phyloP scores from a whole-genome alignment of 2,888 invertebrate species.

The Hyles lineata region DNA sequence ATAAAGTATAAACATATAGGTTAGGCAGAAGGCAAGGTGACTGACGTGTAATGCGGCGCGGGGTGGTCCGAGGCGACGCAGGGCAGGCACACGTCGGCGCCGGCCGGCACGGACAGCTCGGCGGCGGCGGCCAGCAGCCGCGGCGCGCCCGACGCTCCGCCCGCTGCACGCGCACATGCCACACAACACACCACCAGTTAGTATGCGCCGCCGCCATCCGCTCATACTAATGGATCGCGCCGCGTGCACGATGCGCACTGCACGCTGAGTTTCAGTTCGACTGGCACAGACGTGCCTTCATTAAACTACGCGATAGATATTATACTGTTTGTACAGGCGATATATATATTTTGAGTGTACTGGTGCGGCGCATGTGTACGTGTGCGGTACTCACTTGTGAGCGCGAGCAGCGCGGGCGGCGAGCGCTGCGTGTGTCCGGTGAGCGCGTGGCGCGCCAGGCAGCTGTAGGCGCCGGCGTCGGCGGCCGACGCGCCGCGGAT shows the following conservation, averaged over 20 bases:
- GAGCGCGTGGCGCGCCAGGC: slow-evolving; percentile 87
- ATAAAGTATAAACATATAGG: neutral
- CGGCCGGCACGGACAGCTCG: slow-evolving; percentile 81
- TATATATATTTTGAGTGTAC: neutral
- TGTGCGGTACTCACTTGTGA: slow-evolving; percentile 76
- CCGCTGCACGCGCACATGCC: slow-evolving; percentile 44
- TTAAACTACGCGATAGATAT: too few relatives aligned
- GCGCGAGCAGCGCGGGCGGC: slow-evolving; percentile 84
- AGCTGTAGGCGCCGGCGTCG: slow-evolving; percentile 87
- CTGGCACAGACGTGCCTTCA: too few relatives aligned
- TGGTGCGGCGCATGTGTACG: neutral
- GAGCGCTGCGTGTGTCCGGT: slow-evolving; percentile 88
- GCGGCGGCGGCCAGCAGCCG: slow-evolving; percentile 82
- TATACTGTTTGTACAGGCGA: too few relatives aligned
- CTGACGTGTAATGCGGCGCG: slow-evolving; percentile 86
- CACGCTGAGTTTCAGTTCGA: too few relatives aligned
- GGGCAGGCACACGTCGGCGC: slow-evolving; percentile 86
- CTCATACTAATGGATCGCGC: neutral
- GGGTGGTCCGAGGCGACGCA: slow-evolving; percentile 88
- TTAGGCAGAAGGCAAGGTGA: neutral
- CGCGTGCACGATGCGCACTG: too few relatives aligned
- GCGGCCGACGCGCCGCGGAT: slow-evolving; percentile 75
- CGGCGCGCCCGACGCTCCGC: slow-evolving; percentile 79
- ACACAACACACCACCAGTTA: neutral
- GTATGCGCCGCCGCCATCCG: neutral